A percentile compares a stretch with the other conserved stretches of the same genome.
Conservation (phyloP, 2,888 invertebrate genomes). For the Eurytoma californica region DNA sequence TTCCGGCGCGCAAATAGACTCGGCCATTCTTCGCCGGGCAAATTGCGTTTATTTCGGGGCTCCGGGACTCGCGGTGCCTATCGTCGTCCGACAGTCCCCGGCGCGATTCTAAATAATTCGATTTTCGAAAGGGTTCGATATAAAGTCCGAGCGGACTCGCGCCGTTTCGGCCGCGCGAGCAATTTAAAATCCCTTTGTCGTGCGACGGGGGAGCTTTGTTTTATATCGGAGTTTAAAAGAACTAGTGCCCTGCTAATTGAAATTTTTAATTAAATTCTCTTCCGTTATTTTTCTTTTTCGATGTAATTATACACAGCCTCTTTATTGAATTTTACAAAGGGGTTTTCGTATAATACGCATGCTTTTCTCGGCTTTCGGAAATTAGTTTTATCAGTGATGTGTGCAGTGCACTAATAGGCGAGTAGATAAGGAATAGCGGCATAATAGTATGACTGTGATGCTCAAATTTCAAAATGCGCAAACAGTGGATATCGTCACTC, state of each 20-base stretch:
- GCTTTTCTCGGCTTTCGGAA: neutral
- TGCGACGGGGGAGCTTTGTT: too few relatives aligned
- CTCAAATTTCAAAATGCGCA: neutral
- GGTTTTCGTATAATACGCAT: too few relatives aligned
- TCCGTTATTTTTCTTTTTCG: too few relatives aligned
- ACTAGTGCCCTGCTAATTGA: too few relatives aligned
- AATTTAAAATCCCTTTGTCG: too few relatives aligned
- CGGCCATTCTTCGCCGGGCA: neutral
- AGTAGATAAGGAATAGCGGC: neutral
- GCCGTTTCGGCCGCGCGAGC: too few relatives aligned
- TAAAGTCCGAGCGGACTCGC: too few relatives aligned
- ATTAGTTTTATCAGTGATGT: neutral
- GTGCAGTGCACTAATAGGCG: too few relatives aligned
- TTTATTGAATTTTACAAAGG: neutral
- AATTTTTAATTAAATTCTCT: too few relatives aligned
- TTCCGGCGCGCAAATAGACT: neutral
- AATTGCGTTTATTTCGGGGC: neutral
- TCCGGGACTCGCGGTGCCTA: neutral
- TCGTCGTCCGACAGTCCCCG: neutral
- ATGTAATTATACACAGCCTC: neutral
- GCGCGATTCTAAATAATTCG: neutral
- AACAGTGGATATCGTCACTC: constrained; percentile 6
- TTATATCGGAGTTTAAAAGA: too few relatives aligned
- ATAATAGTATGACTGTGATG: neutral
- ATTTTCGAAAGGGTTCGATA: neutral